phyloP scores from a whole-genome alignment of 2,113 vertebrate species.

The Coturnix japonica region DNA sequence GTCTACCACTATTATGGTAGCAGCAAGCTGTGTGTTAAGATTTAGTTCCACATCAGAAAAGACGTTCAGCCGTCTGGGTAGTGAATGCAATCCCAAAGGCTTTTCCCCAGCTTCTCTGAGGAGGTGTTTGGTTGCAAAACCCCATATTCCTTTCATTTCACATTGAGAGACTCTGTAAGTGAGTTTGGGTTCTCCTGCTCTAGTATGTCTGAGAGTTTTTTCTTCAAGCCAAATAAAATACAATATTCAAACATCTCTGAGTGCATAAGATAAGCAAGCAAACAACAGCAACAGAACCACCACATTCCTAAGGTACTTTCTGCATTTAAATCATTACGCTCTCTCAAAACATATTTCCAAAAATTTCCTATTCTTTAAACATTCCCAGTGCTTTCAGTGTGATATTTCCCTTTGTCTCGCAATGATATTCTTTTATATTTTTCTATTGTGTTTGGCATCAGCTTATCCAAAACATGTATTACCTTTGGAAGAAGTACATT shows the following conservation, averaged over 20 bases:
- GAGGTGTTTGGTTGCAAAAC: neutral
- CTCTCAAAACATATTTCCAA: neutral
- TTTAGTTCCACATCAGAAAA: neutral
- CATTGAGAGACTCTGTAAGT: neutral
- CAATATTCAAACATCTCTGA: neutral
- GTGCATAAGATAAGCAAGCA: neutral
- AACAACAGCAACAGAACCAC: neutral
- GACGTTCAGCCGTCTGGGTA: neutral
- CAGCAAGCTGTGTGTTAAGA: neutral
- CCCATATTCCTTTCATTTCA: neutral
- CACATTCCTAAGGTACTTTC: neutral
- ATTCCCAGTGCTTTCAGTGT: rapidly evolving
- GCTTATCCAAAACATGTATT: neutral
- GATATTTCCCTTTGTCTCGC: neutral
- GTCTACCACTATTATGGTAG: neutral
- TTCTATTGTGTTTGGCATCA: neutral
- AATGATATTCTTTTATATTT: neutral
- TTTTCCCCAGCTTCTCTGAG: neutral
- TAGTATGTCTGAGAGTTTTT: neutral
- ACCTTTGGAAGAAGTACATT: neutral
- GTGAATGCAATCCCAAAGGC: neutral
- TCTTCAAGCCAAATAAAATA: neutral
- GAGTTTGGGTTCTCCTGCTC: neutral
- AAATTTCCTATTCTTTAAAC: neutral
- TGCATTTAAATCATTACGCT: neutral